Evolutionary conservation across 37 sponge, comb jelly and placozoan genomes (phyloP), one percentile per base, ranked within the genome.

Genomic region (Cliona cf. orientalis): DNA sequence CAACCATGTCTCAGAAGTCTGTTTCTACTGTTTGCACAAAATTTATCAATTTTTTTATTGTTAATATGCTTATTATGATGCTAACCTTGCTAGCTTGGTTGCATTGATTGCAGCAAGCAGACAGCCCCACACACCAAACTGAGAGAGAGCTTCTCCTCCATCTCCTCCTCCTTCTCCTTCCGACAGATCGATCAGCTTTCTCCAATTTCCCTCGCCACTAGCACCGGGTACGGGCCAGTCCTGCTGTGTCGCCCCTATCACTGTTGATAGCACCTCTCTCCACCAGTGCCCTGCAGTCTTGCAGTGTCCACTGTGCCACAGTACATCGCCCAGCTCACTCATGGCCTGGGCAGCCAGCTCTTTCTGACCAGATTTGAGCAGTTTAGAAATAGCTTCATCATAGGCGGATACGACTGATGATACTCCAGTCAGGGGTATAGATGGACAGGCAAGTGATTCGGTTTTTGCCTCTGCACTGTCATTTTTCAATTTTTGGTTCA

Each of bases 51-150:
- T n/a, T n/a, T n/a, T n/a, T n/a, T n/a, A n/a, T n/a, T n/a, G n/a
- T n/a, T n/a, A n/a, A n/a, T n/a, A n/a, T n/a, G 63, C 7, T 31
- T 23, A 28, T 23, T 31, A 23, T 61, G 63, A 4, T n/a, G 69
- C 79, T 74, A 43, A 90, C 86, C 44, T 76, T 33, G 86, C 80
- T 19, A 95, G 76, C 41, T 88, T 88, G 21, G 82, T 65, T 12
- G 83, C 89, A 19, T 86, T 73, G 17, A 81, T 66, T 35, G 42
- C 83, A 17, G 68, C 95, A 32, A 87, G 36, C 39, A 85, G 57
- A 57, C 90, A 88, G 32, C 89, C 93, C 89, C 89, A 93, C 12
- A 93, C 28, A 26, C 89, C 89, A 69, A 74, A 76, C 61, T 23
- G 46, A 11, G 19, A 19, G 3, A 63, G 72, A 41, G 58, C 38